Evolutionary conservation across 2,113 vertebrate genomes (phyloP).

Genomic region (Mola mola): DNA sequence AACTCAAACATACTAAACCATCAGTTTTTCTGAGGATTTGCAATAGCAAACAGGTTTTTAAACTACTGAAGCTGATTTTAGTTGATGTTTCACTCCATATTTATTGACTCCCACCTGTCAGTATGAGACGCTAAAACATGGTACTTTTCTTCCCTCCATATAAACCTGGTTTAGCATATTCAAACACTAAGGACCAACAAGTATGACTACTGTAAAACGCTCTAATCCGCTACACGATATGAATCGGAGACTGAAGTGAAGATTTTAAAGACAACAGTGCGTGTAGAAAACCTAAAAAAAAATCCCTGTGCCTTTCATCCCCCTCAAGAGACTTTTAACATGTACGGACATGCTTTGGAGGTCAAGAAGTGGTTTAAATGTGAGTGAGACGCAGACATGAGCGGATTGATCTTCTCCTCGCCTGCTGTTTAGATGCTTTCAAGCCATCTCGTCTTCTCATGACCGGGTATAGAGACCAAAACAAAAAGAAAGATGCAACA

Average conservation of each 20-base stretch:
- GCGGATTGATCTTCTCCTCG: neutral
- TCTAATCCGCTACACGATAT: conserved; percentile 19
- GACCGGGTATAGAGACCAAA: neutral
- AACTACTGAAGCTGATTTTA: conserved; percentile 21
- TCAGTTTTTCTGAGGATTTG: neutral
- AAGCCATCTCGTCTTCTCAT: conserved; percentile 31
- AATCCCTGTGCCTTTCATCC: conserved; percentile 66
- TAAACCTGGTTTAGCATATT: neutral
- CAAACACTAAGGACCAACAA: conserved; percentile 23
- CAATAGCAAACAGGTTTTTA: conserved; percentile 14
- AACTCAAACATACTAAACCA: conserved; percentile 5
- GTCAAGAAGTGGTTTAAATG: conserved; percentile 40
- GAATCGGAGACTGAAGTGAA: conserved; percentile 5
- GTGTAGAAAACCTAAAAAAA: neutral
- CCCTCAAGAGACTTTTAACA: conserved; percentile 21
- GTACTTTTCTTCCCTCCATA: neutral
- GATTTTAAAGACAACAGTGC: conserved; percentile 27
- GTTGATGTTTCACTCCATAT: conserved; percentile 19
- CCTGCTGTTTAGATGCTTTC: conserved; percentile 29
- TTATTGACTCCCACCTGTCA: too few species aligned
- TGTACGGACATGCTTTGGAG: conserved; percentile 21
- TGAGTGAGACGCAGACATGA: neutral
- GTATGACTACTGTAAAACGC: neutral
- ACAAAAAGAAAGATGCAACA: conserved; percentile 3
- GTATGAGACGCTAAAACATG: neutral